phyloP scores from a whole-genome alignment of 2,888 invertebrate genomes.

The Formica aserva region DNA sequence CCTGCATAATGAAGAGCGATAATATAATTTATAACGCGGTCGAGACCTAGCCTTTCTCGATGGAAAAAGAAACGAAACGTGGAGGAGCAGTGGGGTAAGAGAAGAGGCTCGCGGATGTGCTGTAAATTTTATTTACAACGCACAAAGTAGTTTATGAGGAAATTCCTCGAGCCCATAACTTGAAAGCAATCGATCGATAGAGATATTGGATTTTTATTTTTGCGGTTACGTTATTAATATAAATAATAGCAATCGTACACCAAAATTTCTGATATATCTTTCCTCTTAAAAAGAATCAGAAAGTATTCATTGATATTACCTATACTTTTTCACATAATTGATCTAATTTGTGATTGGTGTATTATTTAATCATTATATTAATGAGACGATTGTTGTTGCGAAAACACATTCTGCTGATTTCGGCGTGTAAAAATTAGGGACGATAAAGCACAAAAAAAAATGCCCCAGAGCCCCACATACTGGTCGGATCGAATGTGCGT shows the following conservation, averaged over 20 bases:
- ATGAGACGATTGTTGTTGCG: neutral
- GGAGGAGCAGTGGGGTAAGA: neutral
- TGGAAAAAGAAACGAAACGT: conserved; percentile 3
- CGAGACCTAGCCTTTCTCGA: neutral
- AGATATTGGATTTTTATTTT: neutral
- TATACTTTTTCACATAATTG: neutral
- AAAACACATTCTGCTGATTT: conserved; percentile 1
- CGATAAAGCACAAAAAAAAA: conserved; percentile 73
- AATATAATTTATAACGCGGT: conserved; percentile 29
- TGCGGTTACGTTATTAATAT: neutral
- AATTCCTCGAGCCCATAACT: neutral
- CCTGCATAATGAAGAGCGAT: conserved; percentile 32
- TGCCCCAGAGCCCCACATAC: conserved; percentile 82
- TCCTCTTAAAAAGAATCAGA: neutral
- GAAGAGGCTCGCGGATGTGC: neutral
- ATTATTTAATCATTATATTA: neutral
- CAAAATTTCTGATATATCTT: neutral
- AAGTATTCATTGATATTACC: neutral
- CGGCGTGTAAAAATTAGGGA: conserved; percentile 49
- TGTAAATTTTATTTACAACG: conserved; percentile 13
- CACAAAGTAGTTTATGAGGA: neutral
- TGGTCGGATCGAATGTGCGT: conserved; percentile 66
- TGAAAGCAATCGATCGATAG: neutral
- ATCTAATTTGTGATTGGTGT: neutral
- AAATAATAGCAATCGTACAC: neutral